These are phyloP conservation scores for Stegastes partitus DNA, from an alignment of 2,113 vertebrate species.

Conservation along the genomic window DNA sequence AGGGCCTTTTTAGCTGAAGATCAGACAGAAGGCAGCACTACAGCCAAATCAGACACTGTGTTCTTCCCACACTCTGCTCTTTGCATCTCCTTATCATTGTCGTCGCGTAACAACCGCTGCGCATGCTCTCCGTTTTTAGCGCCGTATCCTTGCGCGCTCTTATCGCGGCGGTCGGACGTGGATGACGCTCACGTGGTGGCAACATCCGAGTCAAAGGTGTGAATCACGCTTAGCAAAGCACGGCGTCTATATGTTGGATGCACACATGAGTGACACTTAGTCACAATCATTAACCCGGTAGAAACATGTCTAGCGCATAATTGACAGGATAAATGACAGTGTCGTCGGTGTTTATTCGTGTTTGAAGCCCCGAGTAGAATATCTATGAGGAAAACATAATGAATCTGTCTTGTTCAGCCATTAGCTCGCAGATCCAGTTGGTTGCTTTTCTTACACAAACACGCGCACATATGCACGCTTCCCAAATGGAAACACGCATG, in stretches of 20 bases:
- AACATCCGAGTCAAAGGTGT: constrained; percentile 38
- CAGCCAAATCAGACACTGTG: constrained; percentile 65
- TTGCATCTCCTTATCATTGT: constrained; percentile 54
- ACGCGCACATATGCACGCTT: not conserved
- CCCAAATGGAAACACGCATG: constrained; percentile 11
- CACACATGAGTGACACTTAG: constrained; percentile 25
- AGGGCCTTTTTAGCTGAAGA: constrained; percentile 77
- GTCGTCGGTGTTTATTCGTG: constrained; percentile 56
- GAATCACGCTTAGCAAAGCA: constrained; percentile 37
- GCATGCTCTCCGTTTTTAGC: constrained; percentile 41
- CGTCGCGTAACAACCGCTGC: constrained; percentile 50
- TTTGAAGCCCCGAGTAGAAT: constrained; percentile 40
- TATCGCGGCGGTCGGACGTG: constrained; percentile 6
- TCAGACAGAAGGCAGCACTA: constrained; percentile 71
- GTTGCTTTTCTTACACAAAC: constrained; percentile 37
- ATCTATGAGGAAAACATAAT: constrained; percentile 55
- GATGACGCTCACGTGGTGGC: constrained; percentile 13
- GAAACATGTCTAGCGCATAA: constrained; percentile 33
- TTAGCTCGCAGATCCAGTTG: constrained; percentile 54
- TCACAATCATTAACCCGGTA: constrained; percentile 36
- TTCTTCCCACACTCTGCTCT: constrained; percentile 72
- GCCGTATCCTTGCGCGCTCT: constrained; percentile 11
- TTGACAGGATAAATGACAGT: constrained; percentile 57
- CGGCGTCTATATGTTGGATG: not conserved
- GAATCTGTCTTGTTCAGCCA: constrained; percentile 42